These are phyloP conservation scores for Anas bahamensis DNA, from an alignment of 2,797 vertebrate genomes.

Conservation along the genomic window DNA sequence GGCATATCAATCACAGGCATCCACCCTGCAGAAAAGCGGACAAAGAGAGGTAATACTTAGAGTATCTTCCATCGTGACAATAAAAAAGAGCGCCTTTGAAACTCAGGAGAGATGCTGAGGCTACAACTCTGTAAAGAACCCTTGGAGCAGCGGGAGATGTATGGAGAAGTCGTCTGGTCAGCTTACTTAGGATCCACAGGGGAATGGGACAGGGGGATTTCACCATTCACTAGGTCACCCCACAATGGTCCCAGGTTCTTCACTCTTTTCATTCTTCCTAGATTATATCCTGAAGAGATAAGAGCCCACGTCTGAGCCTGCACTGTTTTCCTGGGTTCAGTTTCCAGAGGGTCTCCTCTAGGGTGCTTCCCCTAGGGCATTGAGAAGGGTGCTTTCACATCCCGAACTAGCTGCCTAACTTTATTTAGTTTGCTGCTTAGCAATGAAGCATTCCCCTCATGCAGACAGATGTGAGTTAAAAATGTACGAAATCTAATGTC, in stretches of 20 bases:
- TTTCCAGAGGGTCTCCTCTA: not conserved
- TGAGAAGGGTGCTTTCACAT: not conserved
- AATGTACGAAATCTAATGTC: not conserved
- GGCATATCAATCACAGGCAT: not conserved
- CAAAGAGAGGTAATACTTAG: not conserved
- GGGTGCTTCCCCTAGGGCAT: not conserved
- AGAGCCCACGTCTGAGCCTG: not conserved
- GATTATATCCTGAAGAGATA: not conserved
- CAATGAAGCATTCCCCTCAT: not conserved
- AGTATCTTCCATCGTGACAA: not conserved
- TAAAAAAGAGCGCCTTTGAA: not conserved
- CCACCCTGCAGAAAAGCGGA: not conserved
- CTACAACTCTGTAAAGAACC: not conserved
- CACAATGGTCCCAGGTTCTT: not conserved
- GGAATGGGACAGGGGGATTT: not conserved
- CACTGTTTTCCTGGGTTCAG: not conserved
- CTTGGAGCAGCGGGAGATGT: not conserved
- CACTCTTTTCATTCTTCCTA: not conserved
- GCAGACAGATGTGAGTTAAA: not conserved
- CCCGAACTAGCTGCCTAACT: not conserved
- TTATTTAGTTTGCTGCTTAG: not conserved
- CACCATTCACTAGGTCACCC: not conserved
- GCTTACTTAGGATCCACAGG: not conserved
- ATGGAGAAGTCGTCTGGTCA: not conserved
- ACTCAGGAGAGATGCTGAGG: not conserved